Base-by-base conservation (phyloP, 2,797 vertebrate species). In the Danio jaintianensis region DNA sequence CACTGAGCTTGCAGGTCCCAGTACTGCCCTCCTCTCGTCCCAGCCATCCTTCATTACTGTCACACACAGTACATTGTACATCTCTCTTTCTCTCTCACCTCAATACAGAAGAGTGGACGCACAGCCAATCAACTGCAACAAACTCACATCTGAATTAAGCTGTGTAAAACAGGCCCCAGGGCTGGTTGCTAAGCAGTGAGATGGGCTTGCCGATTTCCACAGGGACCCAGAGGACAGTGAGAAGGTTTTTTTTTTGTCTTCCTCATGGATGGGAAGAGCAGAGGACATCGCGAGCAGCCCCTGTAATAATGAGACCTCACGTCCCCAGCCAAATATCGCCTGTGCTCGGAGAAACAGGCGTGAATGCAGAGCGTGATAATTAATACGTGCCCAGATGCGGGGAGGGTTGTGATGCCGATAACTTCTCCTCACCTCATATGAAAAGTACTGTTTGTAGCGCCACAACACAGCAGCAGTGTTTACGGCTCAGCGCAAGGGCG, bases 151-250 rank as follows among this genome's bases (percentile, higher is more conserved):
- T 93, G 93, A 94, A 94, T 93, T 93, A 93, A 93, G 91, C 93
- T 91, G 93, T 92, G 91, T 91, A 93, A 93, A 94, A 93, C 90
- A 92, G 92, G 92, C 93, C 93, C 92, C 91, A 89, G 93, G 93
- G 92, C 90, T 85, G 89, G 94, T 94, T 94, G 94, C 94, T 94
- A 94, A 94, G 94, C 93, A 93, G 90, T 93, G 91, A 93, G 91
- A 93, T 89, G 91, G 91, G 91, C 92, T 92, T 81, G 86, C 83
- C 69, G 76, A 87, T 89, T 87, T 87, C 89, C 83, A 84, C 74
- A 74, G 86, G 87, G 88, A 88, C 81, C 81, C 78, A 70, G 83
- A 87, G 84, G 86, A 87, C 84, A 83, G 86, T 67, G 43, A 84
- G 80, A 63, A 73, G 50, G 59, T 56, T 82, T 71, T 78, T 48